Conservation (phyloP, 2,797 vertebrate species). For the Hippoglossus hippoglossus region DNA sequence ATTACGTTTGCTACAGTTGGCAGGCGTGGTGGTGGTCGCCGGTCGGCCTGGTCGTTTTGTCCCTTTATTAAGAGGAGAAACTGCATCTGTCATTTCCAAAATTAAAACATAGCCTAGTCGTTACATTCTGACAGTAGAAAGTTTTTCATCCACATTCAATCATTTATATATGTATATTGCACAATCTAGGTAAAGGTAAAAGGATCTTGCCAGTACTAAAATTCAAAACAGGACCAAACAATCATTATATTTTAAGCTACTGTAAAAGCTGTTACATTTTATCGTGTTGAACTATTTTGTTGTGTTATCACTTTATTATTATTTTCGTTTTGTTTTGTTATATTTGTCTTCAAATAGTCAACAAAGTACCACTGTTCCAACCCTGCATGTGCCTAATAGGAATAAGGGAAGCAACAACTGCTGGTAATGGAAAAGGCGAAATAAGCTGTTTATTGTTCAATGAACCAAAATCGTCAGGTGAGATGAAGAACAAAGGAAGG, state of each 20-base stretch:
- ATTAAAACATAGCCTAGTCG: constrained; percentile 32
- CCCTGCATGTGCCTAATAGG: too few species aligned
- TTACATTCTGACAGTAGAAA: constrained; percentile 1
- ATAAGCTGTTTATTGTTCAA: too few species aligned
- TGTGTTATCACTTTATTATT: too few species aligned
- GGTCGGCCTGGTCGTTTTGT: constrained; percentile 36
- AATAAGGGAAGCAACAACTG: too few species aligned
- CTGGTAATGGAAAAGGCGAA: too few species aligned
- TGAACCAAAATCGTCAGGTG: too few species aligned
- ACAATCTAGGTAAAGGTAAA: neutral
- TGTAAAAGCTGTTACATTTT: too few species aligned
- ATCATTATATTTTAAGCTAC: too few species aligned
- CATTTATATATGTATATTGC: neutral
- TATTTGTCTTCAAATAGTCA: constrained; percentile 9
- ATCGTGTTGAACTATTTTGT: too few species aligned
- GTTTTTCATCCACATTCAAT: constrained; percentile 10
- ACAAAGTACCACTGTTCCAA: constrained; percentile 1
- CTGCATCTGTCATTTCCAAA: constrained; percentile 27
- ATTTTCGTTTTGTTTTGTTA: neutral
- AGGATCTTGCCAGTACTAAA: too few species aligned
- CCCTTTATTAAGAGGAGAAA: constrained; percentile 37
- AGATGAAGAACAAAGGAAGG: too few species aligned
- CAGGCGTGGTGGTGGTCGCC: constrained; percentile 31
- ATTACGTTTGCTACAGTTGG: constrained; percentile 56
- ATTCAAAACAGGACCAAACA: too few species aligned